These are phyloP conservation scores for Knipowitschia caucasica DNA, from an alignment of 2,797 vertebrate species.

Conservation along the genomic window DNA sequence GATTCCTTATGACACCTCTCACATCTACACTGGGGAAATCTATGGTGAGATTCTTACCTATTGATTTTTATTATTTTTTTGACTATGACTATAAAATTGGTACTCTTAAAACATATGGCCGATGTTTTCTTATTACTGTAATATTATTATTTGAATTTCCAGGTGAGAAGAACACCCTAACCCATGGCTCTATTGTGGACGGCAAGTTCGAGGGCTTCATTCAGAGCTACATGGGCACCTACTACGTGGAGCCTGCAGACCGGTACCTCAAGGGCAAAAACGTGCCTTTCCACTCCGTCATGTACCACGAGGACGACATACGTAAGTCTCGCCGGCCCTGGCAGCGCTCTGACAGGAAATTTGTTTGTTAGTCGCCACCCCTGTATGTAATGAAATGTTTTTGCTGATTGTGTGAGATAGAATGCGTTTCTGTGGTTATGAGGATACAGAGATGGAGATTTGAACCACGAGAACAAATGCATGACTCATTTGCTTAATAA, in stretches of 20 bases:
- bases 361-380: slow-evolving; percentile 3
- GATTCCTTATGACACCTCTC: slow-evolving; percentile 89
- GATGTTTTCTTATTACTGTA: not conserved
- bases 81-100: not conserved
- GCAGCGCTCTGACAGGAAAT: slow-evolving; percentile 6
- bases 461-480: slow-evolving; percentile 46
- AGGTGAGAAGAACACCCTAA: slow-evolving; percentile 93
- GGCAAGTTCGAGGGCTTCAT: slow-evolving; percentile 98
- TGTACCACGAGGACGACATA: slow-evolving; percentile 98
- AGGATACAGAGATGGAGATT: slow-evolving; percentile 37
- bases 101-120: not conserved
- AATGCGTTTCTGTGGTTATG: too few relatives aligned
- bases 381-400: slow-evolving; percentile 31
- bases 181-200: slow-evolving; percentile 89
- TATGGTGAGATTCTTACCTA: slow-evolving; percentile 90
- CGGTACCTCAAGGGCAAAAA: slow-evolving; percentile 88
- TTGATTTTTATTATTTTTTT: not conserved
- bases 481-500: too few relatives aligned
- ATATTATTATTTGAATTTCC: slow-evolving; percentile 17
- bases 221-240: slow-evolving; percentile 88
- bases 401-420: slow-evolving; percentile 29
- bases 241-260: slow-evolving; percentile 92
- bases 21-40: slow-evolving; percentile 96
- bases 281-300: slow-evolving; percentile 95
- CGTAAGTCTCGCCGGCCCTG: slow-evolving; percentile 77